Percentiles rank a stretch among this genome's conserved stretches.
phyloP scores from a whole-genome alignment of 2,888 invertebrate genomes.

The Scrobipalpa atriplicella region DNA sequence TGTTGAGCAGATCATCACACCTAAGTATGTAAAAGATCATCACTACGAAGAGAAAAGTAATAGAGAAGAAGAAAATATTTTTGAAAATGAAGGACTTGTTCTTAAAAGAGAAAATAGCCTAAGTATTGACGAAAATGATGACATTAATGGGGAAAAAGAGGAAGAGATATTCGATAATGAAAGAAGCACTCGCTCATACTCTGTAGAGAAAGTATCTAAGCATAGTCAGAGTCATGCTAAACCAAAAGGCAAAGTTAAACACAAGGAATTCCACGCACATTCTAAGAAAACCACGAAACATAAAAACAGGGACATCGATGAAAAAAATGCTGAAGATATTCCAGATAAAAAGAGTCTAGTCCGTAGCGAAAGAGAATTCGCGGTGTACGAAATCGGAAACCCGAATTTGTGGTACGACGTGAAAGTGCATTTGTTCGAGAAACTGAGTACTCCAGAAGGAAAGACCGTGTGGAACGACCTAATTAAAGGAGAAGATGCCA shows the following conservation, averaged over 20 bases:
- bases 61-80: slow-evolving; percentile 13
- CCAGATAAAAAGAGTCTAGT: neutral
- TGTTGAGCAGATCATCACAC: neutral
- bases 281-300: neutral
- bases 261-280: neutral
- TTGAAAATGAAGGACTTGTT: neutral
- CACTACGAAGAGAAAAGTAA: slow-evolving; percentile 32
- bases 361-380: slow-evolving; percentile 49
- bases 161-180: neutral
- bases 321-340: neutral
- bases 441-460: slow-evolving; percentile 74
- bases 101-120: neutral
- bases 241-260: neutral
- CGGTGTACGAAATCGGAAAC: slow-evolving; percentile 73
- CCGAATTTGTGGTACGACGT: slow-evolving; percentile 80
- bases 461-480: slow-evolving; percentile 83
- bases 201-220: neutral
- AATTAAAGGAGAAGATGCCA: slow-evolving; percentile 76
- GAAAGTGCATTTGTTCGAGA: slow-evolving; percentile 80
- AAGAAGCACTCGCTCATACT: neutral
- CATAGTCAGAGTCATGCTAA: neutral
- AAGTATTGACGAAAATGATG: neutral
- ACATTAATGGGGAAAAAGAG: neutral
- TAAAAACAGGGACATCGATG: neutral
- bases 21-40: slow-evolving; percentile 18